A percentile compares a stretch with the other conserved stretches of the same genome.
These are phyloP conservation scores for Chloroclystis v-ata DNA, from an alignment of 2,888 invertebrate species.

Conservation along the genomic window DNA sequence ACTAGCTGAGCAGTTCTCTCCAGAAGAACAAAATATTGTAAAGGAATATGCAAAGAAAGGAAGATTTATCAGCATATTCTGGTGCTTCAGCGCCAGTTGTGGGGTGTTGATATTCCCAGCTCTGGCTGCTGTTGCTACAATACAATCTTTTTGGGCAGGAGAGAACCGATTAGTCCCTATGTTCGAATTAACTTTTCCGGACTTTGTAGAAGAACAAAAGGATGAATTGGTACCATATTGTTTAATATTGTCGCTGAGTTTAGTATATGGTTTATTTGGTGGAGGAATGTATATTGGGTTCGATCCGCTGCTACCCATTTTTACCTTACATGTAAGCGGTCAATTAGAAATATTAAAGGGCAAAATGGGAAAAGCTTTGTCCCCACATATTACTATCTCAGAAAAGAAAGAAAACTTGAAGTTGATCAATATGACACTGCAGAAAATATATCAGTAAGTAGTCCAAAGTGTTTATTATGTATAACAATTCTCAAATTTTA, in stretches of 20 bases:
- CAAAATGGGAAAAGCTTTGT: constrained; percentile 42
- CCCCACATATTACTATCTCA: constrained; percentile 25
- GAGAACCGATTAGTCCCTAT: constrained; percentile 43
- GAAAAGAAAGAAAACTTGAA: constrained; percentile 42
- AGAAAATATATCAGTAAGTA: constrained; percentile 46
- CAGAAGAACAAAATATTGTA: constrained; percentile 42
- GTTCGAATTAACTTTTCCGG: constrained; percentile 48
- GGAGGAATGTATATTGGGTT: constrained; percentile 47
- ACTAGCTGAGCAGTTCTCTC: constrained; percentile 29
- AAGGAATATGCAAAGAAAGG: constrained; percentile 39
- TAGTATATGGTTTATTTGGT: constrained; percentile 42
- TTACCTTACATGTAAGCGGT: constrained; percentile 55
- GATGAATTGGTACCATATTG: constrained; percentile 32
- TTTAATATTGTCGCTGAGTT: constrained; percentile 29
- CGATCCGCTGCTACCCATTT: constrained; percentile 60
- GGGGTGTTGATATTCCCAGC: constrained; percentile 45
- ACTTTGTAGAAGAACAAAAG: constrained; percentile 41
- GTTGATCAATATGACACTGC: constrained; percentile 45
- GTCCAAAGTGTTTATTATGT: too few relatives aligned
- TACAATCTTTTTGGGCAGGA: constrained; percentile 35
- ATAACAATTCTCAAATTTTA: too few relatives aligned
- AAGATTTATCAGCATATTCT: constrained; percentile 41
- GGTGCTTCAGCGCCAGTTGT: constrained; percentile 36
- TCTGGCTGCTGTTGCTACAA: constrained; percentile 46
- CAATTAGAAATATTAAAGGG: constrained; percentile 50